phyloP scores from a whole-genome alignment of 1,140 invertebrate genomes.

The Panulirus ornatus region DNA sequence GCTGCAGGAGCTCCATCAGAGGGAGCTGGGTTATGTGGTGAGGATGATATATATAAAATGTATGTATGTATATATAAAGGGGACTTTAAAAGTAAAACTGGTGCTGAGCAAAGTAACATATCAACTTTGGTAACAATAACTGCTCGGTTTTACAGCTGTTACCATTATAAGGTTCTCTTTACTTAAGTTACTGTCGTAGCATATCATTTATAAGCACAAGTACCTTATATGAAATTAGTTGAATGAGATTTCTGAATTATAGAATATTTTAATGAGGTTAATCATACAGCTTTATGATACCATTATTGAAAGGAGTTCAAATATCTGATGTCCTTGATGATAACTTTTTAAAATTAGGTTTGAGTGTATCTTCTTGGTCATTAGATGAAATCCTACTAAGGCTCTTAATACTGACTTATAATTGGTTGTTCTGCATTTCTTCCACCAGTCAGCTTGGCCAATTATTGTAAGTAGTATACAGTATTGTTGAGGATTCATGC shows the following conservation, averaged over 20 bases:
- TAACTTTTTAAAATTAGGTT: no score
- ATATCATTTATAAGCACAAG: not conserved
- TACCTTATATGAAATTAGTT: not conserved
- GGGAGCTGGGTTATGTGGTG: no score
- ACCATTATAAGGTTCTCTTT: not conserved
- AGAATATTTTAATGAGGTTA: no score
- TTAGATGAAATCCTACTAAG: not conserved
- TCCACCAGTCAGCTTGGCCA: not conserved
- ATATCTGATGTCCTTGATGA: no score
- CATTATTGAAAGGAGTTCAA: no score
- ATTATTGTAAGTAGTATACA: not conserved
- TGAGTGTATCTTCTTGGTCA: not conserved
- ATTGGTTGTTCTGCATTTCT: not conserved
- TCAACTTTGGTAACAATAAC: no score
- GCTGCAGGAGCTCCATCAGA: no score
- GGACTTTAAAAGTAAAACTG: not conserved
- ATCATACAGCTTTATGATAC: no score
- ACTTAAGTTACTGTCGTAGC: not conserved
- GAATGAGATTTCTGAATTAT: not conserved
- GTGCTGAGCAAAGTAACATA: conserved; percentile 4
- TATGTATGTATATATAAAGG: not conserved
- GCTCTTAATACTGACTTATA: not conserved
- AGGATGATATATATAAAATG: no score
- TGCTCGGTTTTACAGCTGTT: not conserved
- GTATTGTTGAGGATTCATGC: not conserved